Base-by-base conservation (phyloP, 1,140 invertebrate species). In the Stegodyphus mimosarum region DNA sequence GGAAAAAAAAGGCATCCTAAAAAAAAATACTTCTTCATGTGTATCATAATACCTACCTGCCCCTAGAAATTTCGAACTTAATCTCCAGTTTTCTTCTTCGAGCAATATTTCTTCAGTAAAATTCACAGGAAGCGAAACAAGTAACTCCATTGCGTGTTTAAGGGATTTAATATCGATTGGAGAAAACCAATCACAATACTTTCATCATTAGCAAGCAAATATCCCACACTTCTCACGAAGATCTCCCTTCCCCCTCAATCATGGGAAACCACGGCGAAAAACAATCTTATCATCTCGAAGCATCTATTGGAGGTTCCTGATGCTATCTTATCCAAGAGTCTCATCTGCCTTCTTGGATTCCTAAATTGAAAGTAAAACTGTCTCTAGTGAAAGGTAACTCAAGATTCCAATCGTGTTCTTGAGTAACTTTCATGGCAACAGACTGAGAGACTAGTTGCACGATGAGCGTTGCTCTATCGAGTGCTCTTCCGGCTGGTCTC, bases 331-430 rank as follows among this genome's bases (percentile, higher is more conserved):
- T 33, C 69, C 18, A 9, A 11, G 6, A 15, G 10, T 11, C 33
- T 6, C 18, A 49, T 49, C 69, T 2, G 7, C 17, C 33, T 71
- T 7, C 48, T 11, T 48, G 69, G 13, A 71, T 71, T 10, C 48
- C 10, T 17, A 71, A 55, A 71, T 17, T 9, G 67, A 70, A 80
- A 80, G 77, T 80, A 80, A 80, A 55, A 71, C 33, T 60, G 55
- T 60, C 55, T 77, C 49, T 1, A 79, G 76, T 70, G 76, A 79
- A 79, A 79, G 77, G 77, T 52, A 71, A 71, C 50, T 9, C 7
- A 71, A 71, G 67, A 48, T 66, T n/a, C 55, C 11, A 48, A 49
- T 52, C 17, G 49, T 6, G n/a, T 51, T 33, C 64, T 77, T 67
- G 48, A 17, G 49, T 77, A 67, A 78, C 76, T 18, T 9, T 18